phyloP scores from a whole-genome alignment of 2,113 vertebrate species.

The Corythornis vintsioides region DNA sequence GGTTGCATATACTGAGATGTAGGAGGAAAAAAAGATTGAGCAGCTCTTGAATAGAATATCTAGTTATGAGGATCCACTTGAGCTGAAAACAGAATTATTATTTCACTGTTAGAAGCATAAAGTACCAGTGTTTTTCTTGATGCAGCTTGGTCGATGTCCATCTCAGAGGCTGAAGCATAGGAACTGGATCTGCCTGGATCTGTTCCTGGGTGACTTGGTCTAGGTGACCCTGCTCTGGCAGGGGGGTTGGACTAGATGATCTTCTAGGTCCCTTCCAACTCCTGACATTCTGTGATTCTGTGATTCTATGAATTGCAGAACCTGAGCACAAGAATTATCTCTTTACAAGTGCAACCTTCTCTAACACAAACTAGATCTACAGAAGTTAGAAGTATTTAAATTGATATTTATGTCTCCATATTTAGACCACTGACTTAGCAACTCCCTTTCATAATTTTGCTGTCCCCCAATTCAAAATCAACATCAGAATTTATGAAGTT shows the following conservation, averaged over 20 bases:
- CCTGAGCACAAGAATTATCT: neutral
- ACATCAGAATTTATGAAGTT: neutral
- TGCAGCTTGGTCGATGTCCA: neutral
- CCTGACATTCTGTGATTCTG: too few species aligned
- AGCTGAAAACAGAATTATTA: conserved; percentile 20
- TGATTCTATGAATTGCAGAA: neutral
- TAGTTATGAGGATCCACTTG: neutral
- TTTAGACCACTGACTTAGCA: neutral
- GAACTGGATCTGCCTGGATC: neutral
- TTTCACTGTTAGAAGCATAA: neutral
- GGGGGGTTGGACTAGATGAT: too few species aligned
- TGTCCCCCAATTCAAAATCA: neutral
- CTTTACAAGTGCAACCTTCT: neutral
- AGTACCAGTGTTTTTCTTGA: neutral
- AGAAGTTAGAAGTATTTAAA: neutral
- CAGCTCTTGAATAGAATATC: conserved; percentile 22
- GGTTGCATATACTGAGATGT: neutral
- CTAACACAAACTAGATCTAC: neutral
- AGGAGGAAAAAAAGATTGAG: conserved; percentile 13
- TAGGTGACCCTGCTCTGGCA: too few species aligned
- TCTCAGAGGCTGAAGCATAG: neutral
- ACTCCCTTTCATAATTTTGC: neutral
- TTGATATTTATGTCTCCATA: neutral
- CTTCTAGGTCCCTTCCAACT: too few species aligned
- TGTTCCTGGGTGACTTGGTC: too few species aligned